These are phyloP conservation scores for Camptogramma bilineatum DNA, from an alignment of 2,888 invertebrate species.

Conservation along the genomic window DNA sequence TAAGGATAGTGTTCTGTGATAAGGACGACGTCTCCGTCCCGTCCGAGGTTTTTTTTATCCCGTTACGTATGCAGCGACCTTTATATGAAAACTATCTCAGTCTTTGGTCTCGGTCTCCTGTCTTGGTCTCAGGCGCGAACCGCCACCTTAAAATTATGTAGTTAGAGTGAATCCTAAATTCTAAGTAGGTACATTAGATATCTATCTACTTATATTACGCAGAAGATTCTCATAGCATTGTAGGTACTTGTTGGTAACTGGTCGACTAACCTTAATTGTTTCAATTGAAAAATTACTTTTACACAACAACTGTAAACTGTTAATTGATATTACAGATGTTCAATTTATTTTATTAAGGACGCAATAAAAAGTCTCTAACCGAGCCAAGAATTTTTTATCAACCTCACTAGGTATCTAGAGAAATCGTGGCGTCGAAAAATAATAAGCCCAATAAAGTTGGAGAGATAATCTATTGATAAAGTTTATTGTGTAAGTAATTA, in stretches of 20 bases:
- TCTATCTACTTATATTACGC: too few species aligned
- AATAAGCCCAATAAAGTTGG: slow-evolving; percentile 33
- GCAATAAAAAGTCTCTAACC: slow-evolving; percentile 36
- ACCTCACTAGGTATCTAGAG: background rate
- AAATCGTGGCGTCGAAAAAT: slow-evolving; percentile 5
- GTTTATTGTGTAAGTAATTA: slow-evolving; percentile 77
- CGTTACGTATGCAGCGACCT: too few species aligned
- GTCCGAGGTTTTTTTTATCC: too few species aligned
- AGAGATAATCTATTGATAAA: slow-evolving; percentile 70
- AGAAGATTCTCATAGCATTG: slow-evolving; percentile 22
- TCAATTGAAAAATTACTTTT: slow-evolving; percentile 79
- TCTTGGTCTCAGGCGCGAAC: too few species aligned
- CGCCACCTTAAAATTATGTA: too few species aligned
- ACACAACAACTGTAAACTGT: slow-evolving; percentile 63
- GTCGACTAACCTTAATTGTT: slow-evolving; percentile 79
- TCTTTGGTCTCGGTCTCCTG: too few species aligned
- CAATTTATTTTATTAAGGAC: slow-evolving; percentile 63
- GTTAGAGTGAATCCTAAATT: too few species aligned
- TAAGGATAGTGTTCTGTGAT: too few species aligned
- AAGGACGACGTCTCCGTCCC: too few species aligned
- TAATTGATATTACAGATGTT: slow-evolving; percentile 72
- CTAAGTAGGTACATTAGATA: slow-evolving; percentile 3
- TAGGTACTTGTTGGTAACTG: slow-evolving; percentile 43
- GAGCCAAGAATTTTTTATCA: background rate
- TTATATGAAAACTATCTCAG: too few species aligned